Base-by-base conservation (phyloP, 2,888 invertebrate species). In the Anodontia alba region DNA sequence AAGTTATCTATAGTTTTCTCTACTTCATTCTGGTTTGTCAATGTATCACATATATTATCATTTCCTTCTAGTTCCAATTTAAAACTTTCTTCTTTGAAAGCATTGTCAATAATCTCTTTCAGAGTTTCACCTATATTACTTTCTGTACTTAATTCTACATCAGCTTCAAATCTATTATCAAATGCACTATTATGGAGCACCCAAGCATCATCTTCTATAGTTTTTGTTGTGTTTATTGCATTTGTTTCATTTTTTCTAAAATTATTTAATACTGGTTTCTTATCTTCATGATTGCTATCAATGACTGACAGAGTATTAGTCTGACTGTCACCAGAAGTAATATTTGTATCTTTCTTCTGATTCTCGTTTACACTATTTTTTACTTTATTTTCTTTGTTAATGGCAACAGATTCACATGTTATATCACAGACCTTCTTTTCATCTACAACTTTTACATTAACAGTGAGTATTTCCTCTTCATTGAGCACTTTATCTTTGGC, bases 391-490 rank as follows among this genome's bases (percentile, higher is more conserved):
- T 10, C 70, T 49, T 49, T 26, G 17, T 2, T 36, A 15, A 43
- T 26, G 33, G 70, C 46, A 62, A 70, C 57, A 68, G 33, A 31
- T 62, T 62, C 62, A 73, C 73, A 80, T 51, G 76, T 80, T 49
- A 89, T 87, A 82, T 87, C 85, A 81, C 85, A 87, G n/a, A 66
- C 73, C 76, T 84, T 87, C 15, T 51, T 75, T 26, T 80, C 84
- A 70, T 80, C 78, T 26, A 80, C 78, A 68, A 88, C 87, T 42
- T 84, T 83, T 62, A 92, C 89, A 69, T 89, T 88, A 12, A 92
- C 87, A n/a, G 90, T 92, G 12, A 92, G 75, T 62, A 91, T 87
- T 62, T 91, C 91, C 46, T 92, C 92, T 26, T 71, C 74, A 57
- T 80, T 70, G 23, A 66, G 67, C 42, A 51, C 29, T 67, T 78